These are phyloP conservation scores for Apamea monoglypha DNA, from an alignment of 2,888 invertebrate genomes.

Conservation along the genomic window DNA sequence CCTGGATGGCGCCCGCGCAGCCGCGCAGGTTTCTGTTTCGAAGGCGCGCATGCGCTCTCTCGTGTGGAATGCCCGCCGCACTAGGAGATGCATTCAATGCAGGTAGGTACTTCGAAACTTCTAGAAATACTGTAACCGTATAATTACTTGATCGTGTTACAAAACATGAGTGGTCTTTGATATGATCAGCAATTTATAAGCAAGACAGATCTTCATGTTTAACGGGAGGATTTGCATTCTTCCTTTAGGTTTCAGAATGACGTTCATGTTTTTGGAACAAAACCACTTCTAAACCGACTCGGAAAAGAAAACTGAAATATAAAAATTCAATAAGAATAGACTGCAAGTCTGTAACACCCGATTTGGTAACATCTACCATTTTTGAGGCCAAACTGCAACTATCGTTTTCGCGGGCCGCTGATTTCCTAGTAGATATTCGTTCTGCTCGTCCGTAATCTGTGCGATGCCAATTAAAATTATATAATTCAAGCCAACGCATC, in stretches of 20 bases:
- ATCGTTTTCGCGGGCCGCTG: constrained; percentile 67
- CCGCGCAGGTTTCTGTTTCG: constrained; percentile 82
- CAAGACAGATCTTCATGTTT: neutral
- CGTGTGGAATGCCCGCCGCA: constrained; percentile 78
- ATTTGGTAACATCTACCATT: constrained; percentile 31
- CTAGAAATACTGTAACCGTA: constrained; percentile 55
- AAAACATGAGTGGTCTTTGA: constrained; percentile 36
- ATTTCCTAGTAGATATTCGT: constrained; percentile 62
- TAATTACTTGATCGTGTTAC: constrained; percentile 45
- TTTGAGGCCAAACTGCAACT: constrained; percentile 62
- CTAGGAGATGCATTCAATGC: constrained; percentile 65
- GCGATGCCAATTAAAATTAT: constrained; percentile 80
- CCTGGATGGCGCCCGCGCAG: constrained; percentile 74
- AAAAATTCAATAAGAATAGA: constrained; percentile 32
- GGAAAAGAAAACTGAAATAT: constrained; percentile 14
- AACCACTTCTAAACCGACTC: constrained; percentile 13
- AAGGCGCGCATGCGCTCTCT: constrained; percentile 82
- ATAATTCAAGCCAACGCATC: constrained; percentile 73
- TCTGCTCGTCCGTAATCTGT: constrained; percentile 58
- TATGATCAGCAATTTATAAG: constrained; percentile 14
- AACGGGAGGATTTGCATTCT: neutral
- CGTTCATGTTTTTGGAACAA: neutral
- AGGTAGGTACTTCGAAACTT: constrained; percentile 66
- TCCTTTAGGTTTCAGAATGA: neutral
- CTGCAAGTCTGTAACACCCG: constrained; percentile 26